Evolutionary conservation across 2,797 vertebrate genomes (phyloP).

Genomic region (Agapornis canus): DNA sequence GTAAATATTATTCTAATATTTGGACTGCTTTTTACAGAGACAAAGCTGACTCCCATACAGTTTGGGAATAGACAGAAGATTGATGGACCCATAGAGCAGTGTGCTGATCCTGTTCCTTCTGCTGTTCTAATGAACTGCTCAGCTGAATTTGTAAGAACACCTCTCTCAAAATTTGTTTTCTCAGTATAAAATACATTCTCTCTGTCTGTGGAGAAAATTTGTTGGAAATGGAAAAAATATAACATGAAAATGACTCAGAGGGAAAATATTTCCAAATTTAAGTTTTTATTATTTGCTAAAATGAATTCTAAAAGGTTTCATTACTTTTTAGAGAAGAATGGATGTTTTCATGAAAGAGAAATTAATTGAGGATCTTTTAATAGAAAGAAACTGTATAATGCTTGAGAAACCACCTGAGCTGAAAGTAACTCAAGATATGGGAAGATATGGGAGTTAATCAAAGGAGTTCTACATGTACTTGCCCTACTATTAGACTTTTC

Average conservation of each 20-base stretch:
- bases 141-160: slow-evolving; percentile 62
- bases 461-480: neutral
- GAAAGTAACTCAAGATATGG: neutral
- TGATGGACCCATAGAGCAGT: slow-evolving; percentile 86
- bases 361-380: neutral
- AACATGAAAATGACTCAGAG: neutral
- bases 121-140: slow-evolving; percentile 67
- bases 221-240: neutral
- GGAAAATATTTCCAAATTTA: neutral
- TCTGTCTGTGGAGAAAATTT: neutral
- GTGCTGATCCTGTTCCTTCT: slow-evolving; percentile 70
- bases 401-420: neutral
- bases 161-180: neutral
- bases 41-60: slow-evolving; percentile 73
- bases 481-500: neutral
- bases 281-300: neutral
- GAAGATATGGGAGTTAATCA: neutral
- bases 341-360: neutral
- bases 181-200: neutral
- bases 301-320: neutral
- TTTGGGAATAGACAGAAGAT: slow-evolving; percentile 85
- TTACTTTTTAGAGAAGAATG: neutral
- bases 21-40: slow-evolving; percentile 60
- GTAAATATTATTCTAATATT: neutral
- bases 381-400: neutral